Evolutionary conservation across 2,888 invertebrate species (phyloP).

Genomic region (Eupithecia inturbata): DNA sequence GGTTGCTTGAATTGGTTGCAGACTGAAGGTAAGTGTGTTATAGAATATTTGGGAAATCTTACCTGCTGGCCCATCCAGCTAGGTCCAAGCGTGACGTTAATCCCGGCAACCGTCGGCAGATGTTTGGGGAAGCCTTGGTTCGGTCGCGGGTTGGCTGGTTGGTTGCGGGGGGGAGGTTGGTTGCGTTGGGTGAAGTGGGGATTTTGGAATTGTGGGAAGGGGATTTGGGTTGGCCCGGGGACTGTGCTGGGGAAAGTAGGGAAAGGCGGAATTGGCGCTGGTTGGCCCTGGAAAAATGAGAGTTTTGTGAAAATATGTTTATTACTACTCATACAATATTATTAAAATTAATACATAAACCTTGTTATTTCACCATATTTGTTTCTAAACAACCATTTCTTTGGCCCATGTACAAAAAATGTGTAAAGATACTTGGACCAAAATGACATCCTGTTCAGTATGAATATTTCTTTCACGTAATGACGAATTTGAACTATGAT

Average conservation of each 20-base stretch:
- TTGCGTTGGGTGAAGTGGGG: constrained; percentile 59
- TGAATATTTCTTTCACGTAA: neutral
- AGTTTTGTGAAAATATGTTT: neutral
- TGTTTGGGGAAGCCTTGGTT: constrained; percentile 58
- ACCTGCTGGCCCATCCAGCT: constrained; percentile 58
- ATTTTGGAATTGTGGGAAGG: constrained; percentile 64
- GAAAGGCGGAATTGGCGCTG: constrained; percentile 60
- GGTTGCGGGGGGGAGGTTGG: constrained; percentile 35
- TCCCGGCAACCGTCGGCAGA: constrained; percentile 55
- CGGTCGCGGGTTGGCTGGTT: constrained; percentile 10
- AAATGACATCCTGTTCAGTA: neutral
- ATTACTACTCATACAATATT: too few species aligned
- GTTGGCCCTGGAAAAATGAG: constrained; percentile 52
- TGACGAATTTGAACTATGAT: neutral
- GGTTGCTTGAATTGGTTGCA: too few species aligned
- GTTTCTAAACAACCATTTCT: neutral
- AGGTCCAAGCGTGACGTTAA: constrained; percentile 55
- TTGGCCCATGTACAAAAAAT: too few species aligned
- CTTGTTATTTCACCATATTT: neutral
- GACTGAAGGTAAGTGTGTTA: constrained; percentile 46
- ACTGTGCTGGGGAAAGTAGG: constrained; percentile 59
- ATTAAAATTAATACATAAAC: too few species aligned
- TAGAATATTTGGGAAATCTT: neutral
- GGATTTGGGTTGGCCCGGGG: constrained; percentile 60
- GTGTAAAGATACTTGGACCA: too few species aligned